A percentile compares a stretch with the other conserved stretches of the same genome.
Evolutionary conservation across 2,113 vertebrate species (phyloP).

Genomic region (Petrocephalus zakoni): DNA sequence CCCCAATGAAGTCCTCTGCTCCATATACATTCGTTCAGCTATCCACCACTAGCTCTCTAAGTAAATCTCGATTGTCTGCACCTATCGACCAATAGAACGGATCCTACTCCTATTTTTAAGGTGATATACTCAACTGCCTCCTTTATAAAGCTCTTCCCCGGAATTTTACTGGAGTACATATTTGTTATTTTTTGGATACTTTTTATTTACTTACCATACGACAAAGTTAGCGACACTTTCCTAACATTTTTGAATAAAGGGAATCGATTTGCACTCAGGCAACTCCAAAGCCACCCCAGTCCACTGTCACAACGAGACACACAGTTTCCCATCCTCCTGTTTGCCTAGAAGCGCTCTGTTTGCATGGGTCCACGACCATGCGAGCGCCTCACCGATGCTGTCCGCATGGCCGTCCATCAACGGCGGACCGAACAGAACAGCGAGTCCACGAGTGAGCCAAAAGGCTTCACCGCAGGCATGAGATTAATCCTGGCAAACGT

Average conservation of each 20-base stretch:
- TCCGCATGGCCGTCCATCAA: constrained; percentile 42
- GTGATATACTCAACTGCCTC: not conserved
- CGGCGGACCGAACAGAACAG: constrained; percentile 26
- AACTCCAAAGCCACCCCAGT: not conserved
- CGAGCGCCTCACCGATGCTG: not conserved
- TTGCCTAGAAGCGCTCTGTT: not conserved
- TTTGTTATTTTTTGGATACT: not conserved
- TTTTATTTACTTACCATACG: not conserved
- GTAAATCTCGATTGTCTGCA: not conserved
- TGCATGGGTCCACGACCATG: constrained; percentile 28
- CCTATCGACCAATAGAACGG: not conserved
- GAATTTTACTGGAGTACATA: not conserved
- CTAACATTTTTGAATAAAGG: not conserved
- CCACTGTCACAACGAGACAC: not conserved
- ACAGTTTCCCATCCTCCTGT: not conserved
- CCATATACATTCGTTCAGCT: not conserved
- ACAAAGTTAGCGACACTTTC: not conserved
- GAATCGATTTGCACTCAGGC: not conserved
- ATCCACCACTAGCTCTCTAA: not conserved
- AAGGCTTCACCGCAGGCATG: constrained; percentile 47
- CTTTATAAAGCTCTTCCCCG: not conserved
- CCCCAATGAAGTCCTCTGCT: not conserved
- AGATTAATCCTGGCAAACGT: constrained; percentile 49
- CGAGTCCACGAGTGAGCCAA: constrained; percentile 42
- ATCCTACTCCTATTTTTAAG: not conserved